Evolutionary conservation across 2,888 invertebrate genomes (phyloP).

Genomic region (Beris chalybata): DNA sequence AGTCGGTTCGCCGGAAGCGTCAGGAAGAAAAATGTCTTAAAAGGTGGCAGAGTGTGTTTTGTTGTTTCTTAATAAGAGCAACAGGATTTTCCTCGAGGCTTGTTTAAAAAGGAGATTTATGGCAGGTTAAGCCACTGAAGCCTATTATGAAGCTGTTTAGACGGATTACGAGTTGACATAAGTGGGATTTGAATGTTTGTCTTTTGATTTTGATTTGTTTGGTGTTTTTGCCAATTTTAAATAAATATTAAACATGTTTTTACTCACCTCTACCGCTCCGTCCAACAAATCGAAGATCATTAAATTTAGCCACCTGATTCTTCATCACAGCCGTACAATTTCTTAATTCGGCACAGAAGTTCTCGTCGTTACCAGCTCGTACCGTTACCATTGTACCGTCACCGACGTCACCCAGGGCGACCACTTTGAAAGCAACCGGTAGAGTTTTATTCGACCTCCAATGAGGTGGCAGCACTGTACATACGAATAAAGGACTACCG

Average conservation of each 20-base stretch:
- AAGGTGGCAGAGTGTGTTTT: conserved; percentile 16
- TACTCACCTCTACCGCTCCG: conserved; percentile 95
- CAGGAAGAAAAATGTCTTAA: conserved; percentile 22
- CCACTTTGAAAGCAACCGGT: conserved; percentile 95
- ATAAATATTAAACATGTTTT: not conserved
- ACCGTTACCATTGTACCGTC: conserved; percentile 97
- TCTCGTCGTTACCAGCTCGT: conserved; percentile 97
- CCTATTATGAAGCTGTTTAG: conserved; percentile 5
- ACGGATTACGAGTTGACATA: conserved; percentile 14
- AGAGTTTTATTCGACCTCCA: conserved; percentile 99
- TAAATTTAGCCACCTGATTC: conserved; percentile 98
- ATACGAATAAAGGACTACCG: conserved; percentile 91
- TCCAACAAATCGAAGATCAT: conserved; percentile 97
- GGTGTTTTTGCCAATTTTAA: not conserved
- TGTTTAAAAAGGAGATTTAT: conserved; percentile 25
- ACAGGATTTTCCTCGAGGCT: conserved; percentile 27
- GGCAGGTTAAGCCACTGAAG: conserved; percentile 11
- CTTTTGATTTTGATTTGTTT: conserved; percentile 1
- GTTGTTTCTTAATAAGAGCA: conserved; percentile 21
- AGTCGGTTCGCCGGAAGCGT: conserved; percentile 4
- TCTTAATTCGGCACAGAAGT: conserved; percentile 91
- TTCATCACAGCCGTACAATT: conserved; percentile 97
- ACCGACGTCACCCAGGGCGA: conserved; percentile 89
- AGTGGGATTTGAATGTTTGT: conserved; percentile 12
- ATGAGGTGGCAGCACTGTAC: conserved; percentile 91